Evolutionary conservation across 2,888 invertebrate species (phyloP), one percentile per base, ranked within the genome.

Genomic region (Stenurella melanura): DNA sequence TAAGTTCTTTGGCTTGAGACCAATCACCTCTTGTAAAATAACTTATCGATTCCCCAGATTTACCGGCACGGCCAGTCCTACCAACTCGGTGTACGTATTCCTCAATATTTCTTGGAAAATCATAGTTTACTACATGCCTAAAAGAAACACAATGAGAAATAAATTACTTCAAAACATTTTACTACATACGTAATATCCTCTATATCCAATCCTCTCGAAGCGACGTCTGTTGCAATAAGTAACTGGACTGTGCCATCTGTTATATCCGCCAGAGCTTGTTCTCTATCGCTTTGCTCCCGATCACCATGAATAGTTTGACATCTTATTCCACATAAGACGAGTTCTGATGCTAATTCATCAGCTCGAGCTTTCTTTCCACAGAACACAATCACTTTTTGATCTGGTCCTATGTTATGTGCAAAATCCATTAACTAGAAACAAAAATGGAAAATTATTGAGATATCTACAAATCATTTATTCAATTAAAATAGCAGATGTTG

Each of bases 81-180:
- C 98, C 98, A n/a, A 98, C 96, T 78, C 98, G 92, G 87, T 98
- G 98, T 0, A 97, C 97, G 90, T 98, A 98, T 86, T 98, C 98
- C 88, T 98, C 98, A 84, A 98, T 96, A 85, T 97, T 96, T 17
- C 95, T 92, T 0, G 98, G 98, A 86, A 98, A 98, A 89, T 98
- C 98, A 84, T 94, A 96, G 89, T 98, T 98, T 30, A 98, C 90
- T 0, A 98, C 97, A 89, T 97, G 92, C 11, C 93, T 93, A 86
- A 58, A 90, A 88, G 61, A 67, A 60, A 71, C 34, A 26, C 3
- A n/a, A 21, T 63, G 63, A 69, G 60, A 68, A 61, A n/a, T 21
- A 17, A 5, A 74, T 73, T 69, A 42, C 54, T 64, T 57, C 26
- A 66, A n/a, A n/a, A n/a, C n/a, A 18, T 21, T 56, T 19, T 19